Evolutionary conservation across 2,797 vertebrate species (phyloP).

Genomic region (Chiloscyllium punctatum): DNA sequence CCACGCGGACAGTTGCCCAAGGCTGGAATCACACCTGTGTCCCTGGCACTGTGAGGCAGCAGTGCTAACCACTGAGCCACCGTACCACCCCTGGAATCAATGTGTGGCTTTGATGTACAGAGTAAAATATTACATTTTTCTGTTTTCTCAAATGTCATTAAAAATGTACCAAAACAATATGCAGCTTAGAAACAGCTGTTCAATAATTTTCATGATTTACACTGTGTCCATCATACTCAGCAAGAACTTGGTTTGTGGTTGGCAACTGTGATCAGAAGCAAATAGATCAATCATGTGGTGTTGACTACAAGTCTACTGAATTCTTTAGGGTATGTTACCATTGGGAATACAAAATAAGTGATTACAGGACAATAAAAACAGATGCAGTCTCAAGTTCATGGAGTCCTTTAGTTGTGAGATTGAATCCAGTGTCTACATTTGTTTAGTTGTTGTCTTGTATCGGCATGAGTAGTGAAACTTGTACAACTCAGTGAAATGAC

Average conservation of each 20-base stretch:
- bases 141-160: neutral
- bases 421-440: too few species aligned
- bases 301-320: neutral
- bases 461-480: too few species aligned
- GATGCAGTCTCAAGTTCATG: too few species aligned
- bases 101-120: neutral
- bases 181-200: neutral
- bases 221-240: neutral
- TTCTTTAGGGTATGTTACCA: neutral
- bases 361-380: neutral
- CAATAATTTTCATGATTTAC: neutral
- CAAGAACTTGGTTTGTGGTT: conserved; percentile 10
- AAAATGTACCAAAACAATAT: neutral
- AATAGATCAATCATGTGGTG: conserved; percentile 17
- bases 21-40: too few species aligned
- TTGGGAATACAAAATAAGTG: neutral
- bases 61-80: too few species aligned
- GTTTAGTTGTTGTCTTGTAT: too few species aligned
- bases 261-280: neutral
- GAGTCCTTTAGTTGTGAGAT: too few species aligned
- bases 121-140: neutral
- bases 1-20: too few species aligned
- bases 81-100: neutral
- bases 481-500: too few species aligned
- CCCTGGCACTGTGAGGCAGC: too few species aligned